Base-by-base conservation (phyloP, 2,888 invertebrate species). In the Ectemnius cavifrons region DNA sequence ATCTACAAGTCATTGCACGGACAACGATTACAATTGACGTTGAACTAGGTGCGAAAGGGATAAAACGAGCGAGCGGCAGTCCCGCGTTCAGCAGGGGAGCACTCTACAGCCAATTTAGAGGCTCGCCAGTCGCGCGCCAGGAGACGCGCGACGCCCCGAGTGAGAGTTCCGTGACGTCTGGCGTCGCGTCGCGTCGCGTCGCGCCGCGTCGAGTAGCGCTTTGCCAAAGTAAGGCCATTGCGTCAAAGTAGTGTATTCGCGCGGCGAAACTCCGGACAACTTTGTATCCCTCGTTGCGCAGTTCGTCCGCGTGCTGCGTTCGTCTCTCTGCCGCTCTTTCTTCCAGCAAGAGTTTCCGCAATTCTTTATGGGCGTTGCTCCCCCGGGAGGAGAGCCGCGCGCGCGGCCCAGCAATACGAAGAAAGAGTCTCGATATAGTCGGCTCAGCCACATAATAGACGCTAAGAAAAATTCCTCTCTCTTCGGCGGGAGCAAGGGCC, bases 311-410 rank as follows among this genome's bases (percentile, higher is more conserved):
- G 37, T 37, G 37, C 37, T 37, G 37, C 8, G 37, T 37, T 37
- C 37, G 37, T 37, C 37, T 60, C 67, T 67, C 67, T n/a, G 14
- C 45, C 37, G 8, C 37, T 37, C 11, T 37, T 11, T 60, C 67
- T 72, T 62, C 16, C 8, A 23, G 11, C 63, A 14, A 58, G 63
- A 63, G 37, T 67, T 72, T 49, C 37, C 28, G 63, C 72, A 58
- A 63, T 72, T 72, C 72, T 72, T 72, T 56, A 28, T 20, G 61
- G 63, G 60, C 67, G 63, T 64, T 59, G 72, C 56, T 52, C 72
- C 67, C 20, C n/a, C 2, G 64, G 60, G 64, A 72, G 56, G 56
- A 60, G 56, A 11, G 4, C 46, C 18, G 14, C 23, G 3, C 23
- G 3, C 37, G 37, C 37, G 8, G 37, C 8, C n/a, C 27, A 60